Evolutionary conservation across 2,797 vertebrate genomes (phyloP).

Genomic region (Takifugu rubripes): DNA sequence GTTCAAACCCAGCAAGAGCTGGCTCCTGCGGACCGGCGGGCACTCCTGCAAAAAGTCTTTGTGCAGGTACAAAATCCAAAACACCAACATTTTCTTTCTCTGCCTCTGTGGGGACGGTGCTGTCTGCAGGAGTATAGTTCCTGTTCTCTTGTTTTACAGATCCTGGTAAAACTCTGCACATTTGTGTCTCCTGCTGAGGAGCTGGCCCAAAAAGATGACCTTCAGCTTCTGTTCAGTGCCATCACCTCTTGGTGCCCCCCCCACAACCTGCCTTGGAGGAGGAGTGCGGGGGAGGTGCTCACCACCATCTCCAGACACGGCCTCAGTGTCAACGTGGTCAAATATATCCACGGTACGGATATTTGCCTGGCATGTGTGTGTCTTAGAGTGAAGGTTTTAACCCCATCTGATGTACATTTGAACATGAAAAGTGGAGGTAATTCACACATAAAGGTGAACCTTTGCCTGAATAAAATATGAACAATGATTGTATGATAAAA

Average conservation of each 20-base stretch:
- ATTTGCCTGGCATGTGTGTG: not conserved
- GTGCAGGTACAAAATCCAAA: constrained; percentile 81
- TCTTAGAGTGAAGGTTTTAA: not conserved
- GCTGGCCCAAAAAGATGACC: constrained; percentile 96
- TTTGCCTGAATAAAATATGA: not conserved
- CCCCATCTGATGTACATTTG: not conserved
- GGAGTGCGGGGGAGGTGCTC: constrained; percentile 95
- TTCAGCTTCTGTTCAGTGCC: constrained; percentile 99
- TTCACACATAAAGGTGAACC: not conserved
- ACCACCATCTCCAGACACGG: constrained; percentile 97
- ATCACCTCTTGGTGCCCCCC: constrained; percentile 99
- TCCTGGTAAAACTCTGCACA: constrained; percentile 95
- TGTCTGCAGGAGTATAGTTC: not conserved
- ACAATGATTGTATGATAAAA: too few species aligned
- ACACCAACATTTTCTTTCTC: not conserved
- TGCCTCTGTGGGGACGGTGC: not conserved
- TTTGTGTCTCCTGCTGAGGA: constrained; percentile 97
- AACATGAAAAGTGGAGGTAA: not conserved
- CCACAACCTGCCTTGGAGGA: constrained; percentile 97
- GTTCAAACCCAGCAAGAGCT: constrained; percentile 78
- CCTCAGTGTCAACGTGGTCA: constrained; percentile 97
- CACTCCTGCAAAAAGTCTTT: constrained; percentile 95
- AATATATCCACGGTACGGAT: constrained; percentile 91
- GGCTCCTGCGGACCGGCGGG: constrained; percentile 89
- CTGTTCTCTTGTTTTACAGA: constrained; percentile 64